Evolutionary conservation across 2,797 vertebrate genomes (phyloP).

Genomic region (Catostomus latipinnis): DNA sequence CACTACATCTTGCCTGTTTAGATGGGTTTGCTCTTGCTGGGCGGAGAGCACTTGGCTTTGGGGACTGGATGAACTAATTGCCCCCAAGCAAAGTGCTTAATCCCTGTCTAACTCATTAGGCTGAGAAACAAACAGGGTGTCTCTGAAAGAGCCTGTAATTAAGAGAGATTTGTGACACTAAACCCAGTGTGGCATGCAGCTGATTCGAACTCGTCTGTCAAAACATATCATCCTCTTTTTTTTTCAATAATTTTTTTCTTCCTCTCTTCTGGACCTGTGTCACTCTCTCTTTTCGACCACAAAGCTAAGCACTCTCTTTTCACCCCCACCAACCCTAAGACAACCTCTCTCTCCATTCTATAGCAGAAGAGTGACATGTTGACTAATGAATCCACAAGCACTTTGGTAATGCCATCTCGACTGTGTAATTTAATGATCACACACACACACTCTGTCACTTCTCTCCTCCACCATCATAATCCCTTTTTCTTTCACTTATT

Average conservation of each 20-base stretch:
- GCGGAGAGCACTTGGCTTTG: slow-evolving; percentile 35
- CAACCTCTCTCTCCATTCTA: slow-evolving; percentile 15
- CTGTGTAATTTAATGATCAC: slow-evolving; percentile 54
- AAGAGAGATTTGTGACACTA: slow-evolving; percentile 62
- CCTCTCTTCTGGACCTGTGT: background rate
- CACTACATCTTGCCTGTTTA: slow-evolving; percentile 23
- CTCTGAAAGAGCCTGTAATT: slow-evolving; percentile 59
- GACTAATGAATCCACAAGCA: slow-evolving; percentile 50
- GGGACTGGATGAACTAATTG: slow-evolving; percentile 59
- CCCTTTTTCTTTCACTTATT: slow-evolving; percentile 37
- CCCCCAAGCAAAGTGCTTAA: slow-evolving; percentile 57
- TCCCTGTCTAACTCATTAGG: slow-evolving; percentile 65
- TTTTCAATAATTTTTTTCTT: background rate
- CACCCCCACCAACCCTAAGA: background rate
- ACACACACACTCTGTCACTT: slow-evolving; percentile 34
- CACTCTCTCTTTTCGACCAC: too few relatives aligned
- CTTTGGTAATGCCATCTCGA: slow-evolving; percentile 40
- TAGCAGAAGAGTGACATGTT: slow-evolving; percentile 38
- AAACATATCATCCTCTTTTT: slow-evolving; percentile 32
- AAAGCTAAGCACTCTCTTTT: background rate
- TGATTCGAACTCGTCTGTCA: slow-evolving; percentile 51
- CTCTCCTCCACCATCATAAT: slow-evolving; percentile 50
- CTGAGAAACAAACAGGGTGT: slow-evolving; percentile 61
- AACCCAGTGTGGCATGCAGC: slow-evolving; percentile 52
- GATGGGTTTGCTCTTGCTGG: background rate